Conservation (phyloP, 1,140 invertebrate species). For the Drosophila grimshawi region DNA sequence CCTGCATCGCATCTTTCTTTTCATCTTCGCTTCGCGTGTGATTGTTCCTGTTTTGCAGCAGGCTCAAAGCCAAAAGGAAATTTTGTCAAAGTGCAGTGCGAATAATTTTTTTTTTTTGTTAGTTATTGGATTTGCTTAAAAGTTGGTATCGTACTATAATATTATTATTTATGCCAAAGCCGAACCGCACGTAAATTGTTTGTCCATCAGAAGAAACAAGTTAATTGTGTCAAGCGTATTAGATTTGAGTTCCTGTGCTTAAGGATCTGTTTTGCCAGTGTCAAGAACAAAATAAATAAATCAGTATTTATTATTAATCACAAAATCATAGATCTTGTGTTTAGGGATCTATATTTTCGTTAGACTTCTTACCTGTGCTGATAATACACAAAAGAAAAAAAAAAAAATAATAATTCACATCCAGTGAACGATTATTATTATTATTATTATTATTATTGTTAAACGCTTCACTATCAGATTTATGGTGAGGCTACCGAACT, state of each 20-base stretch:
- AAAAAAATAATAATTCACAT: not conserved
- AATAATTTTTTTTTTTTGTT: slow-evolving; percentile 14
- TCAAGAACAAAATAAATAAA: not conserved
- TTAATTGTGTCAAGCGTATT: not conserved
- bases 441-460: too few species aligned
- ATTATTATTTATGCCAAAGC: not conserved
- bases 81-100: slow-evolving; percentile 24
- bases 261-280: not conserved
- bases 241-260: not conserved
- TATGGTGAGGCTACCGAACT: slow-evolving; percentile 10
- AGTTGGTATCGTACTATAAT: slow-evolving; percentile 30
- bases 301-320: not conserved
- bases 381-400: not conserved
- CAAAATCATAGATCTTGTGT: not conserved
- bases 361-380: too few species aligned
- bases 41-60: slow-evolving; percentile 1
- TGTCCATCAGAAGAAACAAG: slow-evolving; percentile 2
- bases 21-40: not conserved
- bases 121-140: slow-evolving; percentile 11
- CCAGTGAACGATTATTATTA: not conserved
- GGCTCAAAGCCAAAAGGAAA: slow-evolving; percentile 9
- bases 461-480: not conserved
- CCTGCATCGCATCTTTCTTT: slow-evolving; percentile 3
- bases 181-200: slow-evolving; percentile 22
- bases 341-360: not conserved